These are phyloP conservation scores for Rhinolophus ferrumequinum DNA, from an alignment of 2,113 vertebrate genomes.

Conservation along the genomic window DNA sequence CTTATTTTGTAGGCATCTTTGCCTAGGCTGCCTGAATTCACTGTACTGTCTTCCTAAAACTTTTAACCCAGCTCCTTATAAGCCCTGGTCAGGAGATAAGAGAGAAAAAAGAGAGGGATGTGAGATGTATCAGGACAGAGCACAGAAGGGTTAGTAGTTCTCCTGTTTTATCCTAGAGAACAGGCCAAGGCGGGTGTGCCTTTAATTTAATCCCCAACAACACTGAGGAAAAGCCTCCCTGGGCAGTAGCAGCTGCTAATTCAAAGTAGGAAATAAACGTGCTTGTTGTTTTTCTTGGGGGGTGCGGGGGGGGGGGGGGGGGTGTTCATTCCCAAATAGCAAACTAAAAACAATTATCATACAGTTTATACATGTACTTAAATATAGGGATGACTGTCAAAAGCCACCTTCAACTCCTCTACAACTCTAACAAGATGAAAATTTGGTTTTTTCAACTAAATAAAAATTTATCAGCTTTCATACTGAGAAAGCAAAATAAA, in stretches of 20 bases:
- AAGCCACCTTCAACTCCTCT: neutral
- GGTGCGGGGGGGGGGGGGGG: no score
- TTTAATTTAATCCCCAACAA: conserved; percentile 8
- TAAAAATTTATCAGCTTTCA: neutral
- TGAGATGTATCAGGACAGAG: neutral
- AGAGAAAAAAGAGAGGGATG: accelerated
- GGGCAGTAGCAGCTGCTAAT: neutral
- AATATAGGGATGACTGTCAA: neutral
- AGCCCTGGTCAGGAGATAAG: neutral
- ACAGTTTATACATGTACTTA: neutral
- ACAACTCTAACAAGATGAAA: neutral
- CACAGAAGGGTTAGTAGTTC: neutral
- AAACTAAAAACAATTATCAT: neutral
- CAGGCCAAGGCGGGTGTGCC: neutral
- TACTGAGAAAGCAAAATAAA: conserved; percentile 36
- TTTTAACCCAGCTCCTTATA: neutral
- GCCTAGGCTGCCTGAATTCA: neutral
- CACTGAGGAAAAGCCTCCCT: neutral
- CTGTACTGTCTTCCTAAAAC: neutral
- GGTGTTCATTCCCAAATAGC: conserved; percentile 1
- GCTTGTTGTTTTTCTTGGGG: neutral
- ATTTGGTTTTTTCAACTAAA: neutral
- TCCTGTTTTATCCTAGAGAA: neutral
- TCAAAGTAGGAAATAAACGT: conserved; percentile 34
- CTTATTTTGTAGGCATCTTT: neutral